Base-by-base conservation (phyloP, 2,113 vertebrate genomes). In the Tinamus guttatus region DNA sequence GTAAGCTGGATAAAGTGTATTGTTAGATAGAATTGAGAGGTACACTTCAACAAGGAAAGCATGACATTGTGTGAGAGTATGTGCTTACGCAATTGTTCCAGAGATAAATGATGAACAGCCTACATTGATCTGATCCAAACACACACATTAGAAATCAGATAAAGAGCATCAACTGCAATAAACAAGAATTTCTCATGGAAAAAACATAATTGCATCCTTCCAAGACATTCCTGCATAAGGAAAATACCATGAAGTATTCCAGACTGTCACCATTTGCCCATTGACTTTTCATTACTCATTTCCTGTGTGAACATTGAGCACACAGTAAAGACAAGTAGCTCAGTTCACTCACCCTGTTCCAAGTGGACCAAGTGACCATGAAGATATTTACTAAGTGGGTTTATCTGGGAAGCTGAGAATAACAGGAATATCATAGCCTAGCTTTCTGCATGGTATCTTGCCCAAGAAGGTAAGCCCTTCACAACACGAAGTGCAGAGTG, bases 401-500 rank as follows among this genome's bases (percentile, higher is more conserved):
- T 86, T 93, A 27, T 90, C 68, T 89, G 81, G 56, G 77, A 94
- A 81, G 45, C 56, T 81, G 65, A 17, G 38, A 16, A n/a, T 30
- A 63, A 24, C n/a, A 89, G 56, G 90, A 86, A 92, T 92, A 94
- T 64, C 64, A 51, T 73, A 90, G 68, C 49, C 70, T 40, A 80
- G 30, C 27, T 95, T 93, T 81, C 54, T 93, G 40, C 49, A 58
- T 65, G 71, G 21, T 59, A 34, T 76, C 88, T 73, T 65, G 62
- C 73, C 93, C 87, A 63, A 85, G 81, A 73, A 80, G 78, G 40
- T 36, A 89, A 85, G 49, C 40, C 70, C 40, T 76, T 45, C 67
- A 54, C 90, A 84, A 76, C 36, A 76, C 65, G 89, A 95, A 92
- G 90, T 92, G 76, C 45, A 49, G 54, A 59, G 85, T 77, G 62